Evolutionary conservation across 2,113 vertebrate species (phyloP).

Genomic region (Bucco capensis): DNA sequence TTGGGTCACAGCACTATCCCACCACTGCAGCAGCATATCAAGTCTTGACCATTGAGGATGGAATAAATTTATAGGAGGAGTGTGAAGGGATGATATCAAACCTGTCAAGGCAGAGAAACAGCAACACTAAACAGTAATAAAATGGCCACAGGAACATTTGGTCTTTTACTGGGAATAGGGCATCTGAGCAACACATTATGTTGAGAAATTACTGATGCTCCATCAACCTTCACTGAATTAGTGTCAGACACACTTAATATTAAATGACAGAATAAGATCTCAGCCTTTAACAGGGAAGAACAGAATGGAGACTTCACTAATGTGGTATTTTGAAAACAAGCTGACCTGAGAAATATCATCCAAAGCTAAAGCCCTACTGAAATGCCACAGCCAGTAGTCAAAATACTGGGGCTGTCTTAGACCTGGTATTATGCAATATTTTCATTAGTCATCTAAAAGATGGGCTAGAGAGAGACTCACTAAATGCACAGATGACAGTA

Average conservation of each 20-base stretch:
- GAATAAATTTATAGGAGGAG: not conserved
- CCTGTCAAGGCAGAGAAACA: not conserved
- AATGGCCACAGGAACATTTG: not conserved
- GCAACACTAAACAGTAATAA: not conserved
- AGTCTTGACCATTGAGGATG: not conserved
- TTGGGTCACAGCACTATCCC: not conserved
- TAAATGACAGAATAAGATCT: not conserved
- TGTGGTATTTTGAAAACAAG: not conserved
- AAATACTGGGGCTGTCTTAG: not conserved
- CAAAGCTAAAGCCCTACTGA: not conserved
- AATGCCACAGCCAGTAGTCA: not conserved
- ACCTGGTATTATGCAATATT: not conserved
- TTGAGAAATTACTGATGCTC: not conserved
- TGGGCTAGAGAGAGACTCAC: not conserved
- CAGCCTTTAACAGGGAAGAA: not conserved
- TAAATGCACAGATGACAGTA: not conserved
- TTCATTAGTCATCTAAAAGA: not conserved
- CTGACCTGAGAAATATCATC: not conserved
- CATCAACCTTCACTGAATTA: not conserved
- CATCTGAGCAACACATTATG: not conserved
- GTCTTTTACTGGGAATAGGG: not conserved
- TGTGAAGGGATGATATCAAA: not conserved
- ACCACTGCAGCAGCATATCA: not conserved
- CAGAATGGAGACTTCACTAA: not conserved
- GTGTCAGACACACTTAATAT: not conserved